Percentiles rank a stretch among this genome's conserved stretches.
Conservation (phyloP, 2,797 vertebrate species). For the Syngnathus acus region DNA sequence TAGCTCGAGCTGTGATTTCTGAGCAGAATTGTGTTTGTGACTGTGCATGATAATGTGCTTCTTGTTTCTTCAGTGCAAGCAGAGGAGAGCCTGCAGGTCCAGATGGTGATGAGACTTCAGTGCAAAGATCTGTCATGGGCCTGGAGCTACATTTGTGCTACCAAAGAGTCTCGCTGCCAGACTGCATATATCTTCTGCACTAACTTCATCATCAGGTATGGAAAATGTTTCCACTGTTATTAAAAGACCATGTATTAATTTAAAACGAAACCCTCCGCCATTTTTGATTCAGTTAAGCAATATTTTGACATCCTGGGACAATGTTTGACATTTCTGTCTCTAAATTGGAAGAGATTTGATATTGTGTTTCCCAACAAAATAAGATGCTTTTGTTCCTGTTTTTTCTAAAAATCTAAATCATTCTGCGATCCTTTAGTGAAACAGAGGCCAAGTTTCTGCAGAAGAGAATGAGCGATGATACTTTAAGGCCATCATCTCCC, state of each 20-base stretch:
- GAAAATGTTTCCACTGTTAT: background rate
- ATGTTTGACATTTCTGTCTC: too few relatives aligned
- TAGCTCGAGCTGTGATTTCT: background rate
- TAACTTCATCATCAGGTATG: conserved; percentile 73
- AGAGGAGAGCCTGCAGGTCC: conserved; percentile 44
- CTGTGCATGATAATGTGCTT: background rate
- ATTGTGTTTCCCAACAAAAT: background rate
- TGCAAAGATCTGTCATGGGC: conserved; percentile 65
- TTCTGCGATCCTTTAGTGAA: conserved; percentile 47
- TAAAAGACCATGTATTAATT: background rate
- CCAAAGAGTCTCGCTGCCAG: conserved; percentile 30
- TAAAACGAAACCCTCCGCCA: background rate
- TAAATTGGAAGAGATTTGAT: background rate
- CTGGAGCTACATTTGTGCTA: conserved; percentile 61
- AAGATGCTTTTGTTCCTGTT: background rate
- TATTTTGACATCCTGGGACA: background rate
- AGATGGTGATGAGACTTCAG: conserved; percentile 70
- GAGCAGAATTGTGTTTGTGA: background rate
- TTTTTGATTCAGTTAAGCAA: background rate
- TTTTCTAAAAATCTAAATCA: background rate
- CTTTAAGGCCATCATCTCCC: conserved; percentile 29
- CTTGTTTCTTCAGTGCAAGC: conserved; percentile 49
- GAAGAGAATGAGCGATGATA: conserved; percentile 40
- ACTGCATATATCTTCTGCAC: conserved; percentile 56
- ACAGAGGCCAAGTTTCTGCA: conserved; percentile 62